Conservation (phyloP, 2,113 vertebrate genomes). For the Lipotes vexillifer region DNA sequence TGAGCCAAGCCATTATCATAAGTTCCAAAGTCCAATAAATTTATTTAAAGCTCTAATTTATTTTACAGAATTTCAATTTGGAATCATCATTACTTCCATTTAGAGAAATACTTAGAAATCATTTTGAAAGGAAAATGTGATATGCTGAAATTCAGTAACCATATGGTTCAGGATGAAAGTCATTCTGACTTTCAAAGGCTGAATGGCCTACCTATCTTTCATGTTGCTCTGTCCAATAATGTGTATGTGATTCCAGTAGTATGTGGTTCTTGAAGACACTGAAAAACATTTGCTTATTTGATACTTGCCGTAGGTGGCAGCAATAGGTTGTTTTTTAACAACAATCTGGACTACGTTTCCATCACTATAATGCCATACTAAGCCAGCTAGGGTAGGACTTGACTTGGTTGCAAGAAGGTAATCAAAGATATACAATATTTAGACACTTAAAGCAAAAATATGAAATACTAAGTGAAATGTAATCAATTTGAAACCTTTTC, state of each 20-base stretch:
- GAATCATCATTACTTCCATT: background rate
- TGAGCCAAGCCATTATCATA: background rate
- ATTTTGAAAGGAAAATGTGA: conserved; percentile 27
- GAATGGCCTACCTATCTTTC: background rate
- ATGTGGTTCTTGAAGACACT: background rate
- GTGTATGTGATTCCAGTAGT: background rate
- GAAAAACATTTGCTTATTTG: background rate
- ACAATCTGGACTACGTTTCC: background rate
- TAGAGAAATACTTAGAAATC: background rate
- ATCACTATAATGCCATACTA: background rate
- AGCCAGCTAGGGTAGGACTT: background rate
- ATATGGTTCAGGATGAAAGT: background rate
- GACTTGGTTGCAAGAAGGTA: background rate
- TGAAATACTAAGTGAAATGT: background rate
- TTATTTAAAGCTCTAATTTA: background rate
- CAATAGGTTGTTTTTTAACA: conserved; percentile 23
- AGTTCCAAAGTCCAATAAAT: background rate
- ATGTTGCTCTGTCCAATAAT: background rate
- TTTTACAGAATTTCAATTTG: conserved; percentile 27
- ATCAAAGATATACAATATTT: background rate
- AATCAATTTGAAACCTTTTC: background rate
- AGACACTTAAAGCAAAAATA: background rate
- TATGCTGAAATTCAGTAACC: background rate
- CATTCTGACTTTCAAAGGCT: background rate
- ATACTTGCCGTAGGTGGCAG: conserved; percentile 56